phyloP scores from a whole-genome alignment of 1,140 invertebrate species.

The Drosophila micromelanica region DNA sequence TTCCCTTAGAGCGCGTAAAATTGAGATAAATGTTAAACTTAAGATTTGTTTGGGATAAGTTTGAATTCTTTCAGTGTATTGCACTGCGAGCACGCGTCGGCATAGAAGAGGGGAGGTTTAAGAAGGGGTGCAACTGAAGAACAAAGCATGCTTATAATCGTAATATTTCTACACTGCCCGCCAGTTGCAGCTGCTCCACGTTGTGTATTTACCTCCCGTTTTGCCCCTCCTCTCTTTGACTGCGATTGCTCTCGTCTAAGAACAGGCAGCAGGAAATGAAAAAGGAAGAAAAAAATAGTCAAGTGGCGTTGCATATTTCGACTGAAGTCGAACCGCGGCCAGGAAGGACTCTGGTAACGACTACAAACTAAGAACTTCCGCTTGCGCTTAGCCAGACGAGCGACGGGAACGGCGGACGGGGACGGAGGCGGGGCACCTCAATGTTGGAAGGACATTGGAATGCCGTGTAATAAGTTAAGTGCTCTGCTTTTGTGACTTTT shows the following conservation, averaged over 20 bases:
- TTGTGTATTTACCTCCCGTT: too few relatives aligned
- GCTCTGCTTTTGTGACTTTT: constrained; percentile 67
- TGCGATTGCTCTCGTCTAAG: constrained; percentile 16
- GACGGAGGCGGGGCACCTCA: constrained; percentile 13
- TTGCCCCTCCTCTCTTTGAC: not conserved
- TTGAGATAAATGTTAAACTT: too few relatives aligned
- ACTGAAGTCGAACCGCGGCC: constrained; percentile 16
- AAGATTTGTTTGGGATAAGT: too few relatives aligned
- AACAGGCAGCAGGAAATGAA: not conserved
- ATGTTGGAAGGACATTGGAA: constrained; percentile 50
- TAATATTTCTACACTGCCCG: constrained; percentile 33
- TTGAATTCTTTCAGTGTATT: constrained; percentile 18
- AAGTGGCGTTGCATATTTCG: constrained; percentile 72
- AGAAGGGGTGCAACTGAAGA: not conserved
- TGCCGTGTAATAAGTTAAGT: constrained; percentile 81
- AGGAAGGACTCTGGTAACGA: constrained; percentile 23
- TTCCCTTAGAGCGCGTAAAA: too few relatives aligned
- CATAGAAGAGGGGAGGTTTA: not conserved
- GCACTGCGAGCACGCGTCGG: constrained; percentile 10
- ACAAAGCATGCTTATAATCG: constrained; percentile 49
- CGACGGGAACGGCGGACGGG: not conserved
- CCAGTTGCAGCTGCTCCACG: constrained; percentile 1
- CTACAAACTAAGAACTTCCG: constrained; percentile 79
- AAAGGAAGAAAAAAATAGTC: constrained; percentile 5
- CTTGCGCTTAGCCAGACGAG: constrained; percentile 26